Percentiles rank a stretch among this genome's conserved stretches.
These are phyloP conservation scores for Tichodroma muraria DNA, from an alignment of 2,113 vertebrate species.

Conservation along the genomic window DNA sequence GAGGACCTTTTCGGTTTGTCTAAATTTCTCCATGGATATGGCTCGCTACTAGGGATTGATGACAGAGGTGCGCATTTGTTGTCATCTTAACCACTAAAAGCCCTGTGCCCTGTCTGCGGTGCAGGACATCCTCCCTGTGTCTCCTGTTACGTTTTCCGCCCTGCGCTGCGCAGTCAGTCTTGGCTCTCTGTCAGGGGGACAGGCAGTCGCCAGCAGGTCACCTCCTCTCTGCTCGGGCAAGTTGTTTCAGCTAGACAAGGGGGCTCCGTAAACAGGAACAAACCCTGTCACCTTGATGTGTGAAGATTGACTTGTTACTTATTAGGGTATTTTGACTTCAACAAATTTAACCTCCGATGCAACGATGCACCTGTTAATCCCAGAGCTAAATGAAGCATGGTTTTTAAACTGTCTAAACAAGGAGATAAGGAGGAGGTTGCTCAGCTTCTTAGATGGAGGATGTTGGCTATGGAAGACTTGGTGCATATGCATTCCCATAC, in stretches of 20 bases:
- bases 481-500: not conserved
- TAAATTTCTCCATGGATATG: constrained; percentile 9
- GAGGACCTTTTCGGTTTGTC: constrained; percentile 31
- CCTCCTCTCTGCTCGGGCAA: not conserved
- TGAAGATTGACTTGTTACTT: not conserved
- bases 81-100: constrained; percentile 36
- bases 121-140: not conserved
- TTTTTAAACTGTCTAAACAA: not conserved
- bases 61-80: constrained; percentile 46
- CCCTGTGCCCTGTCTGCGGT: constrained; percentile 17
- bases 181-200: constrained; percentile 7
- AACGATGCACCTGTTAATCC: not conserved
- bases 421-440: not conserved
- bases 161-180: not conserved
- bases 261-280: not conserved
- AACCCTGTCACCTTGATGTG: not conserved
- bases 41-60: not conserved
- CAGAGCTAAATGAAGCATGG: not conserved
- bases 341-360: not conserved
- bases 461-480: not conserved
- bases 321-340: not conserved
- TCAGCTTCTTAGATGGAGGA: not conserved
- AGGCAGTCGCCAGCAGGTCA: not conserved
- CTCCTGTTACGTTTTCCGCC: constrained; percentile 1
- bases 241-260: not conserved